Percentiles rank a stretch among this genome's conserved stretches.
Conservation (phyloP, 2,888 invertebrate species). For the Actias luna region DNA sequence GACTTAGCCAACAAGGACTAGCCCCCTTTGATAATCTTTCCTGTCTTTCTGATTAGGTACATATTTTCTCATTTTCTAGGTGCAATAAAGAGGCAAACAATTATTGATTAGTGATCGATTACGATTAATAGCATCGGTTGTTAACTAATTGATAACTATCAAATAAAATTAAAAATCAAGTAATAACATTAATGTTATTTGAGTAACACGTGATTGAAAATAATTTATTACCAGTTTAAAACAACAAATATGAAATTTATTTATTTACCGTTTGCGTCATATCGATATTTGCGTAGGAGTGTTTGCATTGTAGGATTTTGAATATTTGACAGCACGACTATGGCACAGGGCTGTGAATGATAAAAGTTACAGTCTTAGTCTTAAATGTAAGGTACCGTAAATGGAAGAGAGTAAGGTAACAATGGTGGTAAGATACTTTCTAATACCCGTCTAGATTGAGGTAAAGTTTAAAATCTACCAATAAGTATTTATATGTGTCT, state of each 20-base stretch:
- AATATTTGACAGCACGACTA: conserved; percentile 63
- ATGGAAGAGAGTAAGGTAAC: neutral
- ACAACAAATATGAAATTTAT: conserved; percentile 26
- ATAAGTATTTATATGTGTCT: too few relatives aligned
- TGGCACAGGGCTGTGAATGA: conserved; percentile 60
- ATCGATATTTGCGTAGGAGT: conserved; percentile 68
- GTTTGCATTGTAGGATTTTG: conserved; percentile 66
- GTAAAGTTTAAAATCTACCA: too few relatives aligned
- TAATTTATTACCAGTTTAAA: conserved; percentile 6
- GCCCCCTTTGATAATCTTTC: too few relatives aligned
- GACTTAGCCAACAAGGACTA: too few relatives aligned
- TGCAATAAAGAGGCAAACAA: too few relatives aligned
- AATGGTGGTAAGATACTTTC: too few relatives aligned
- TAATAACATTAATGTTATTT: conserved; percentile 3
- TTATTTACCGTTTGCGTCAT: conserved; percentile 61
- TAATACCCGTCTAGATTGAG: too few relatives aligned
- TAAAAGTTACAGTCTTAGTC: conserved; percentile 12
- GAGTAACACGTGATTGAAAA: conserved; percentile 11
- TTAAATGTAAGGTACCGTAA: neutral
- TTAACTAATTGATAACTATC: too few relatives aligned
- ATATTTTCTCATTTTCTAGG: too few relatives aligned
- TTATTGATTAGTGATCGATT: too few relatives aligned
- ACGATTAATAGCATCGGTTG: too few relatives aligned
- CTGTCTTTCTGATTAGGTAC: too few relatives aligned
- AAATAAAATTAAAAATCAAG: neutral